Conservation (phyloP, 1,140 invertebrate genomes). For the Cydia pomonella region DNA sequence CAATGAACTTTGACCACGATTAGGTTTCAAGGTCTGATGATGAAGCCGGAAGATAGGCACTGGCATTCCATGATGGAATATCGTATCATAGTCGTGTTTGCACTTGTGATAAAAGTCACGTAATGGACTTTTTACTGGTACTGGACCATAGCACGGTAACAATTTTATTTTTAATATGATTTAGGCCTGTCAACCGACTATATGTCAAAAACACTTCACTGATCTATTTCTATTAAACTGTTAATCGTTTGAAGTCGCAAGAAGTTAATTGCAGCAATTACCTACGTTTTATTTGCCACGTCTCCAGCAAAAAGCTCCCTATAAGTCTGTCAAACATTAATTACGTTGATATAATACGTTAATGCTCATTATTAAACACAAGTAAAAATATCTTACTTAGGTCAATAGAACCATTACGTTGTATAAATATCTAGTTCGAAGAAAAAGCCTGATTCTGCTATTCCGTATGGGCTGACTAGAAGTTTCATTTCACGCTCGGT, state of each 20-base stretch:
- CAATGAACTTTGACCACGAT: too few relatives aligned
- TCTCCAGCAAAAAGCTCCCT: constrained; percentile 9
- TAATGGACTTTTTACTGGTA: too few relatives aligned
- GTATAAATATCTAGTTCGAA: constrained; percentile 23
- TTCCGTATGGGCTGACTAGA: constrained; percentile 41
- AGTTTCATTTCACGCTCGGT: constrained; percentile 66
- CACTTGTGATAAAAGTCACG: too few relatives aligned
- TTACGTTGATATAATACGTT: constrained; percentile 30
- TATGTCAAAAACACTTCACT: neutral
- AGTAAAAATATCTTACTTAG: constrained; percentile 16
- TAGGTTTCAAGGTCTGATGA: too few relatives aligned
- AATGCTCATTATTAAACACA: constrained; percentile 18
- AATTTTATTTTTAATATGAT: too few relatives aligned
- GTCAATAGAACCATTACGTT: constrained; percentile 43
- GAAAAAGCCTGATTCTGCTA: constrained; percentile 31
- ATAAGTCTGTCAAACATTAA: constrained; percentile 25
- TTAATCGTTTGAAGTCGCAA: neutral
- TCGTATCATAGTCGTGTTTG: too few relatives aligned
- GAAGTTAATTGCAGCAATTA: constrained; percentile 21
- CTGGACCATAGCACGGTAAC: too few relatives aligned
- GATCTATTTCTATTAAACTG: neutral
- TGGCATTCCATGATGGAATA: too few relatives aligned
- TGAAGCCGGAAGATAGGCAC: too few relatives aligned
- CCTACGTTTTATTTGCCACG: neutral
- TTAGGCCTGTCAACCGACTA: neutral